phyloP scores from a whole-genome alignment of 2,797 vertebrate genomes.

The Acanthurus tractus region DNA sequence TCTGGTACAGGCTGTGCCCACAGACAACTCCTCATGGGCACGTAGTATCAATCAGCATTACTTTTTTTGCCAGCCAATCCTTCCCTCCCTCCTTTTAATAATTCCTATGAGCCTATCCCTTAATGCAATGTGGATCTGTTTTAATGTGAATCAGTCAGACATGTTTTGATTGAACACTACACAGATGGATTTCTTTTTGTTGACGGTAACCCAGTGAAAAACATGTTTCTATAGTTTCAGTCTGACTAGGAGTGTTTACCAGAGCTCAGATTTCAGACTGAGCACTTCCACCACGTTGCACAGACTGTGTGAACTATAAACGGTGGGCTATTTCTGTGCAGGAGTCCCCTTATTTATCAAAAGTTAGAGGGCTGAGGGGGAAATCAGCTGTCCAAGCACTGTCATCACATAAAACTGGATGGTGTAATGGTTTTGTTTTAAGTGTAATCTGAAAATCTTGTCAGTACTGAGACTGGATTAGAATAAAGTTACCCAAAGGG shows the following conservation, averaged over 20 bases:
- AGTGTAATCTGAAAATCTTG: slow-evolving; percentile 54
- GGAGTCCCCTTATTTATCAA: slow-evolving; percentile 61
- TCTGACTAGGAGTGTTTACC: slow-evolving; percentile 61
- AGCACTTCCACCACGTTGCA: slow-evolving; percentile 1
- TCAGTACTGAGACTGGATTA: slow-evolving; percentile 26
- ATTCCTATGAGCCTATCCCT: slow-evolving; percentile 5
- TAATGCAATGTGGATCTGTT: not conserved
- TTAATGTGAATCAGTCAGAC: slow-evolving; percentile 3
- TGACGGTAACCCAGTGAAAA: slow-evolving; percentile 27
- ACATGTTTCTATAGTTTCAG: slow-evolving; percentile 51
- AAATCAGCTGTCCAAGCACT: slow-evolving; percentile 29
- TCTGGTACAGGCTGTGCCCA: slow-evolving; percentile 52
- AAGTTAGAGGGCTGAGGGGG: not conserved
- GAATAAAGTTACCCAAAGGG: slow-evolving; percentile 30
- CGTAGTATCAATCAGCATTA: slow-evolving; percentile 15
- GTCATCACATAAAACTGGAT: slow-evolving; percentile 40
- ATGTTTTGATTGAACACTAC: slow-evolving; percentile 16
- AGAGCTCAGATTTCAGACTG: slow-evolving; percentile 61
- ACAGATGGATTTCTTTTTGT: slow-evolving; percentile 17
- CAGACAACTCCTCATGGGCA: slow-evolving; percentile 12
- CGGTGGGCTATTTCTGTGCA: slow-evolving; percentile 55
- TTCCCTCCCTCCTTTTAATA: not conserved
- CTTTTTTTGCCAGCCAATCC: not conserved
- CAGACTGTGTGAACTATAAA: slow-evolving; percentile 3
- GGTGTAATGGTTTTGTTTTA: slow-evolving; percentile 60